Base-by-base conservation (phyloP, 2,113 vertebrate species). In the Catharus minimus region DNA sequence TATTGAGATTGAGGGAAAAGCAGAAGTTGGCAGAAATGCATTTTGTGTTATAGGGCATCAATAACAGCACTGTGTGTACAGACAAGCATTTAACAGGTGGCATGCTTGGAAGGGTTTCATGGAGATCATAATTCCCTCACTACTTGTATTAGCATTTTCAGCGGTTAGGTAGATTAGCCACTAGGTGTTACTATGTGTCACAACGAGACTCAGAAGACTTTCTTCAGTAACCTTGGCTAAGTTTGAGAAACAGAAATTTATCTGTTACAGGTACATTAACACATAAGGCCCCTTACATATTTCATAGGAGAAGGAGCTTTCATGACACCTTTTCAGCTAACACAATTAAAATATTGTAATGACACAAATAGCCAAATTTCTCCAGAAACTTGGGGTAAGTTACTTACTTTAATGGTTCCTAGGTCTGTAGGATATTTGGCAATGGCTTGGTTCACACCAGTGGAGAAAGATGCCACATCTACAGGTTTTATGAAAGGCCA, bases 401-500 rank as follows among this genome's bases (percentile, higher is more conserved):
- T 50, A 95, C 93, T 97, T 98, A 99, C 99, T 98, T 97, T 98
- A 86, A 99, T 98, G 66, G 97, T 97, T 91, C 97, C 91, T 69
- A 99, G 96, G 92, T 99, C 98, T 97, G 98, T 98, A 15, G 99
- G 98, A 66, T 94, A 97, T 89, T 98, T 98, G 67, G 98, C 95
- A 66, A 98, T 93, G n/a, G 97, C 95, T 90, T 98, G 97, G 90
- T 98, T 98, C 86, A 98, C 98, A 53, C 97, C 96, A 41, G 97
- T 91, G 8, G 98, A 97, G 65, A 97, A 96, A 58, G 96, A 95
- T 60, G 95, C 94, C 6, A 81, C 88, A 61, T 98, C 98, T 36
- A 97, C 96, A 11, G 98, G 97, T 27, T 97, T 97, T 56, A 99
- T 98, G 96, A 99, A 99, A 33, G 99, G 99, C 99, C 98, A 99